phyloP scores from a whole-genome alignment of 2,888 invertebrate genomes.

The Synergus japonicus region DNA sequence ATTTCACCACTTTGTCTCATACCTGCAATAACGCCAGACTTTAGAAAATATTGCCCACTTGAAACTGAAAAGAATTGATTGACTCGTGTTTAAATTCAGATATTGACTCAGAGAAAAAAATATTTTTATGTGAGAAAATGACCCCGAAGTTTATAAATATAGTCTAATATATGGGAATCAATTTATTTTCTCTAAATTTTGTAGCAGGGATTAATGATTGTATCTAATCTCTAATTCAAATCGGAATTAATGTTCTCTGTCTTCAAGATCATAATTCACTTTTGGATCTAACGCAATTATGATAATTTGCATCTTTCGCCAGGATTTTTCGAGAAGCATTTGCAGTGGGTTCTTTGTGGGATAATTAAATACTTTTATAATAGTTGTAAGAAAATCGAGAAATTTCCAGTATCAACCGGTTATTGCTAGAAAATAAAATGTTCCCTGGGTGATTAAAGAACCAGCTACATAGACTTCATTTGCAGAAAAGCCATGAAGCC shows the following conservation, averaged over 20 bases:
- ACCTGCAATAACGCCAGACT: background rate
- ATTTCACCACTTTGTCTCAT: background rate
- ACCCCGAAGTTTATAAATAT: background rate
- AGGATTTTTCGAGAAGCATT: background rate
- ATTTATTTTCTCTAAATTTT: background rate
- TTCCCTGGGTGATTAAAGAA: slow-evolving; percentile 29
- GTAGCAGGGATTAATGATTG: background rate
- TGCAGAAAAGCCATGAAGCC: slow-evolving; percentile 9
- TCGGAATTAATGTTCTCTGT: background rate
- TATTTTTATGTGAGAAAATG: background rate
- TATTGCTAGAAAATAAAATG: slow-evolving; percentile 30
- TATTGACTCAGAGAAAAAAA: background rate
- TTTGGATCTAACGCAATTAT: background rate
- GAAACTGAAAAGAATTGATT: background rate
- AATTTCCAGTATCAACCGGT: slow-evolving; percentile 30
- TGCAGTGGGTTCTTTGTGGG: background rate
- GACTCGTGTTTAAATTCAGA: background rate
- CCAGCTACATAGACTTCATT: slow-evolving; percentile 29
- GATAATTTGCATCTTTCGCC: background rate
- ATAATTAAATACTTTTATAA: slow-evolving; percentile 1
- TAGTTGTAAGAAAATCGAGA: background rate
- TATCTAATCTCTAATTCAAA: background rate
- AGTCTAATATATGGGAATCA: background rate
- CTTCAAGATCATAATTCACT: background rate
- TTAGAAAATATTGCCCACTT: background rate